Evolutionary conservation across 2,888 invertebrate genomes (phyloP).

Genomic region (Idaea dimidiata): DNA sequence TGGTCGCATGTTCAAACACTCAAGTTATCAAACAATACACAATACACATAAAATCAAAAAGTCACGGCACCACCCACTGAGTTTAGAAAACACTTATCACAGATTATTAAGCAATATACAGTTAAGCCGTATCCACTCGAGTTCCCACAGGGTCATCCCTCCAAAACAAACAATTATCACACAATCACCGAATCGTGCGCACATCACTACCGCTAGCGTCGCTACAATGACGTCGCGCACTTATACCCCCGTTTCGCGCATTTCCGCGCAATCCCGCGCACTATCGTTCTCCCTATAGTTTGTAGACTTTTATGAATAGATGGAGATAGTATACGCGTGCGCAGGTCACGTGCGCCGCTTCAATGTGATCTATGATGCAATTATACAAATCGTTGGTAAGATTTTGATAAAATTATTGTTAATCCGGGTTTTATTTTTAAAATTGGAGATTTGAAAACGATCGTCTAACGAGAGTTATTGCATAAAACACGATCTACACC

Average conservation of each 20-base stretch:
- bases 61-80: slow-evolving; percentile 25
- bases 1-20: not conserved
- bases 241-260: not conserved
- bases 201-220: slow-evolving; percentile 37
- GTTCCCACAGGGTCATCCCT: slow-evolving; percentile 60
- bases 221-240: slow-evolving; percentile 46
- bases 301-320: slow-evolving; percentile 60
- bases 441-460: no score
- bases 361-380: slow-evolving; percentile 6
- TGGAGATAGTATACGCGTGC: slow-evolving; percentile 52
- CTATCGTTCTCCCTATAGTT: slow-evolving; percentile 13
- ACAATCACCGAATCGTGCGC: slow-evolving; percentile 70
- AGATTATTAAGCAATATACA: slow-evolving; percentile 40
- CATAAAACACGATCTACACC: no score
- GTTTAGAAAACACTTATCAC: slow-evolving; percentile 35
- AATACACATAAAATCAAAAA: slow-evolving; percentile 11
- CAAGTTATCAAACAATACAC: slow-evolving; percentile 3
- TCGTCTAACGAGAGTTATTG: no score
- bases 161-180: slow-evolving; percentile 75
- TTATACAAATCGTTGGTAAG: slow-evolving; percentile 3
- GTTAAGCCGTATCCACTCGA: slow-evolving; percentile 55
- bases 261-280: slow-evolving; percentile 20
- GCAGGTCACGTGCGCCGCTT: slow-evolving; percentile 44
- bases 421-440: no score
- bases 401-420: not conserved